Evolutionary conservation across 1,140 invertebrate genomes (phyloP).

Genomic region (Ctenoplectra terminalis): DNA sequence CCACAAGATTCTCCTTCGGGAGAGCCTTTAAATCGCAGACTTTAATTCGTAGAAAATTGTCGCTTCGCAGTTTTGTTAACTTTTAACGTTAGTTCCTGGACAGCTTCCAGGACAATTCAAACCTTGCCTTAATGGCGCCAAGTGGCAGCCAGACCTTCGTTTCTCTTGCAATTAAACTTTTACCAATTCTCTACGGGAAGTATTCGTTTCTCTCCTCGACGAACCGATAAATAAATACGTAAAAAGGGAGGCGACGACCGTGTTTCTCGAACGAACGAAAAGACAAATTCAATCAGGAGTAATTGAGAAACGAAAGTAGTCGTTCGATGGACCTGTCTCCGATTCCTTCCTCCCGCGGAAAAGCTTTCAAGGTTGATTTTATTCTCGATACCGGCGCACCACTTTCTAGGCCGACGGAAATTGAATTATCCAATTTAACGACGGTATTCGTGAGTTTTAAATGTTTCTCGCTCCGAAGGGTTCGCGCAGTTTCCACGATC

Average conservation of each 20-base stretch:
- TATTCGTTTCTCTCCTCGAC: not conserved
- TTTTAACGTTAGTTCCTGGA: not conserved
- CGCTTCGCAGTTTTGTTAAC: not conserved
- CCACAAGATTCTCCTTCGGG: not conserved
- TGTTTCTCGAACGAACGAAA: not conserved
- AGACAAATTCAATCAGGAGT: slow-evolving; percentile 32
- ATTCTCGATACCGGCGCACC: slow-evolving; percentile 16
- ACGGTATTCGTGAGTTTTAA: slow-evolving; percentile 32
- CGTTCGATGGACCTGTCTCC: slow-evolving; percentile 20
- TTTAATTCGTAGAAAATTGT: not conserved
- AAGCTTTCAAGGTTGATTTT: slow-evolving; percentile 43
- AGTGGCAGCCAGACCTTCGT: not conserved
- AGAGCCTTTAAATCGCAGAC: not conserved
- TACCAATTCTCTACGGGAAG: no score
- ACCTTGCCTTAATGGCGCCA: not conserved
- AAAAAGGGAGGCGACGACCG: not conserved
- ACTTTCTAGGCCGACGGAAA: slow-evolving; percentile 31
- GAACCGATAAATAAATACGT: slow-evolving; percentile 26
- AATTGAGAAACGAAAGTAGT: slow-evolving; percentile 40
- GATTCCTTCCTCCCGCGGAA: not conserved
- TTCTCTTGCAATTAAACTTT: not conserved
- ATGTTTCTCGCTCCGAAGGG: not conserved
- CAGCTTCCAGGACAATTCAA: not conserved
- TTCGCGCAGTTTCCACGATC: not conserved
- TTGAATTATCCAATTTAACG: slow-evolving; percentile 53